phyloP scores from a whole-genome alignment of 2,888 invertebrate species.

The Drosophila nigritarsus region DNA sequence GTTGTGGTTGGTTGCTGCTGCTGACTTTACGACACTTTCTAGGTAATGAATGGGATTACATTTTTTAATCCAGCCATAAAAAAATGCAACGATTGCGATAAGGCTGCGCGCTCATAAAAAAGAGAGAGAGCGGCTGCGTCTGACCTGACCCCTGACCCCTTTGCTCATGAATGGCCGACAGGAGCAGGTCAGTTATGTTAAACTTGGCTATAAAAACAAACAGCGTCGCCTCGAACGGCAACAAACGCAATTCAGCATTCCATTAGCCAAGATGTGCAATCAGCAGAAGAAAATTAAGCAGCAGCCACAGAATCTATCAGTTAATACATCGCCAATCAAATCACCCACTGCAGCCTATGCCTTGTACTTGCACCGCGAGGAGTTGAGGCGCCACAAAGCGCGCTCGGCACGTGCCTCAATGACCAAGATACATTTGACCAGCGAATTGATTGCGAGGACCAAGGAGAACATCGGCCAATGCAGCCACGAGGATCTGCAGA shows the following conservation, averaged over 20 bases:
- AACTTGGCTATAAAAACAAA: slow-evolving; percentile 49
- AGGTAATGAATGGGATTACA: slow-evolving; percentile 77
- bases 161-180: slow-evolving; percentile 64
- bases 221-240: slow-evolving; percentile 13
- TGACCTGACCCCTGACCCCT: background rate
- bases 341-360: slow-evolving; percentile 69
- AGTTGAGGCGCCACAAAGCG: slow-evolving; percentile 56
- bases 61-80: slow-evolving; percentile 74
- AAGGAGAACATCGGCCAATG: slow-evolving; percentile 64
- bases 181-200: slow-evolving; percentile 53
- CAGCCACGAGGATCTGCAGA: slow-evolving; percentile 65
- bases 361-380: slow-evolving; percentile 62
- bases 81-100: slow-evolving; percentile 42
- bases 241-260: slow-evolving; percentile 50
- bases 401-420: slow-evolving; percentile 34
- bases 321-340: slow-evolving; percentile 6
- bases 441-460: slow-evolving; percentile 60
- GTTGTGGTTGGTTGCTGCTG: slow-evolving; percentile 1
- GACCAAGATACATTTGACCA: slow-evolving; percentile 68
- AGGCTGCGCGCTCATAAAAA: slow-evolving; percentile 43
- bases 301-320: slow-evolving; percentile 5
- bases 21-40: slow-evolving; percentile 68
- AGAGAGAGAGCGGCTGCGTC: background rate
- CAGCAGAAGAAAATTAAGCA: slow-evolving; percentile 17
- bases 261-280: slow-evolving; percentile 61